phyloP scores from a whole-genome alignment of 92 coral and sea anemone species.

The Bergia sp. region DNA sequence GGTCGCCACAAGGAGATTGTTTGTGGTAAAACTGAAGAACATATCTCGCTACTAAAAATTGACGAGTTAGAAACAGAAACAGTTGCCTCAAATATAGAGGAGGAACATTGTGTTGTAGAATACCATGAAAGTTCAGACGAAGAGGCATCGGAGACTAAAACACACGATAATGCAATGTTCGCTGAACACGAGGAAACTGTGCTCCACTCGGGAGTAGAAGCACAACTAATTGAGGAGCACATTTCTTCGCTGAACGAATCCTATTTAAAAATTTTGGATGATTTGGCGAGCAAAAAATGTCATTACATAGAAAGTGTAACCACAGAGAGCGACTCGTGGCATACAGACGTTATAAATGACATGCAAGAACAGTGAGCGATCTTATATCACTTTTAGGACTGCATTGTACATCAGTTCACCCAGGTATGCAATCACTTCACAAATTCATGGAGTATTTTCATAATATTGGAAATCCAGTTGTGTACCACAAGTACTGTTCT shows the following conservation, averaged over 20 bases:
- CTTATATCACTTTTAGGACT: conserved; percentile 1
- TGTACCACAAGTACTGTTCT: conserved; percentile 17
- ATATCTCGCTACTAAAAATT: too few species aligned
- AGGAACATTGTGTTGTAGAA: neutral
- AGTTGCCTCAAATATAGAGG: neutral
- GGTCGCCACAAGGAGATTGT: neutral
- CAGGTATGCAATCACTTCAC: conserved; percentile 12
- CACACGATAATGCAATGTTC: neutral
- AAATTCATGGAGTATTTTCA: conserved; percentile 11
- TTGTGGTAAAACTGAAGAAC: neutral
- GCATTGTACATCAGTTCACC: conserved; percentile 2
- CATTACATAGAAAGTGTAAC: neutral
- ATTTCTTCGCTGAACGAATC: neutral
- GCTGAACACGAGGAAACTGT: conserved; percentile 11
- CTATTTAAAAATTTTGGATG: neutral
- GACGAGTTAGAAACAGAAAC: neutral
- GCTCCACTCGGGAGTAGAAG: neutral
- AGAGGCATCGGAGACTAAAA: neutral
- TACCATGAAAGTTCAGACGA: neutral
- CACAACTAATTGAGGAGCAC: neutral
- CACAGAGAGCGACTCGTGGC: neutral
- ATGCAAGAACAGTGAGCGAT: neutral
- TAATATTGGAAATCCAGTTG: conserved; percentile 13
- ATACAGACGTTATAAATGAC: neutral
- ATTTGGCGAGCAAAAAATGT: conserved; percentile 3